Evolutionary conservation across 2,888 invertebrate genomes (phyloP).

Genomic region (Magallana nippona): DNA sequence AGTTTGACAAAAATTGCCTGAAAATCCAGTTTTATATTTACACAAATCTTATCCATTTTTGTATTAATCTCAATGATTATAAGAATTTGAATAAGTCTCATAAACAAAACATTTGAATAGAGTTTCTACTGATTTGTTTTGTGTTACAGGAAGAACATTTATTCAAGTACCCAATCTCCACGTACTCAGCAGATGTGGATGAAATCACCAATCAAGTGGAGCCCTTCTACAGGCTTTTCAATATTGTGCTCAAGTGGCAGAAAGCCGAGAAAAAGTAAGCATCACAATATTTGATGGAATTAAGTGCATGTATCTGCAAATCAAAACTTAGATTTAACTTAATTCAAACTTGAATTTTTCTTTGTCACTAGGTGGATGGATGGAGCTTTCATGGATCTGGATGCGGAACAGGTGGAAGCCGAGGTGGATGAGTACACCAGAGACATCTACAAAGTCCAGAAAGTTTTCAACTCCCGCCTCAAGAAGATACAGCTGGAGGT

Average conservation of each 20-base stretch:
- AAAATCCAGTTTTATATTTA: too few relatives aligned
- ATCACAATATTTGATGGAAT: not conserved
- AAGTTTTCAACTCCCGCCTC: slow-evolving; percentile 81
- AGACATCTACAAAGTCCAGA: slow-evolving; percentile 89
- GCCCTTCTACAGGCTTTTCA: slow-evolving; percentile 82
- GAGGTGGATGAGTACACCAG: slow-evolving; percentile 88
- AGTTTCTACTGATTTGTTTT: too few relatives aligned
- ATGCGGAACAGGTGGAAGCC: slow-evolving; percentile 88
- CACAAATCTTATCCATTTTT: too few relatives aligned
- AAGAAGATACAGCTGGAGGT: slow-evolving; percentile 78
- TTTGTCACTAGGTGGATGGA: slow-evolving; percentile 88
- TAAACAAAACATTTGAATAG: too few relatives aligned
- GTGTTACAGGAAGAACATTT: slow-evolving; percentile 86
- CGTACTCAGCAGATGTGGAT: slow-evolving; percentile 87
- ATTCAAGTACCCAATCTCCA: slow-evolving; percentile 89
- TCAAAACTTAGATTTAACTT: not conserved
- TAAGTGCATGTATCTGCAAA: not conserved
- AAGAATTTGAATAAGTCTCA: too few relatives aligned
- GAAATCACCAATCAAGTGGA: slow-evolving; percentile 86
- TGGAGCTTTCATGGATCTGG: slow-evolving; percentile 93
- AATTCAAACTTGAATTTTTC: not conserved
- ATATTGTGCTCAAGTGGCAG: slow-evolving; percentile 87
- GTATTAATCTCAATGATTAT: too few relatives aligned
- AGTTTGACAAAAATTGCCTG: too few relatives aligned
- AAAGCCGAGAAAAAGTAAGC: slow-evolving; percentile 86